Percentiles rank a stretch among this genome's conserved stretches.
Conservation (phyloP, 1,140 invertebrate genomes). For the Neotoxoptera formosana region DNA sequence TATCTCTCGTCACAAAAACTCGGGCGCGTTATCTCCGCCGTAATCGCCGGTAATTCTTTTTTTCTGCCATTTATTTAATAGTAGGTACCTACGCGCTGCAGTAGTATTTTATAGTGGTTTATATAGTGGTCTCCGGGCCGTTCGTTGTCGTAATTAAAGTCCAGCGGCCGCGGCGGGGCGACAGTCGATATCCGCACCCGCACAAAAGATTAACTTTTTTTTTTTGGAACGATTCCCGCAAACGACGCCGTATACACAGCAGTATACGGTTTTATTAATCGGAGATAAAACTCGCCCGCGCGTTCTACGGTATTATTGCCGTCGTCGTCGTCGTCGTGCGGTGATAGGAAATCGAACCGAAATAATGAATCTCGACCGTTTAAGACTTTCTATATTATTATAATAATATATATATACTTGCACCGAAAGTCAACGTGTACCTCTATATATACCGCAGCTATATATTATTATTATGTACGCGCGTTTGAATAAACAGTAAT, state of each 20-base stretch:
- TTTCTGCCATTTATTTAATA: conserved; percentile 29
- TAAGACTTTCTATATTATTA: not conserved
- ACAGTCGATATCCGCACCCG: not conserved
- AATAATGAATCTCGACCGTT: not conserved
- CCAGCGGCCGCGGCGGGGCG: too few species aligned
- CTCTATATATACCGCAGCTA: too few species aligned
- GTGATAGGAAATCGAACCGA: not conserved
- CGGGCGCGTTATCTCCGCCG: not conserved
- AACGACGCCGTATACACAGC: not conserved
- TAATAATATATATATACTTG: not conserved
- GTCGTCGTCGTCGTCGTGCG: not conserved
- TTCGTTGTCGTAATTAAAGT: conserved; percentile 43
- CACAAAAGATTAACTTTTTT: conserved; percentile 37
- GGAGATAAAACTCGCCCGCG: not conserved
- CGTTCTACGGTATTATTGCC: not conserved
- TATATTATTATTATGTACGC: not conserved
- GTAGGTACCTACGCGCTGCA: not conserved
- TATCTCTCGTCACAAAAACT: not conserved
- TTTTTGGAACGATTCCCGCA: conserved; percentile 31
- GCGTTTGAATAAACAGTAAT: not conserved
- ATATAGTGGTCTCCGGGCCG: not conserved
- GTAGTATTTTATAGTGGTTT: not conserved
- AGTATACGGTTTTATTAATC: conserved; percentile 1
- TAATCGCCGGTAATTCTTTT: not conserved
- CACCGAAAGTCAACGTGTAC: not conserved